Conservation (phyloP, 2,888 invertebrate species). For the Pherbina coryleti region DNA sequence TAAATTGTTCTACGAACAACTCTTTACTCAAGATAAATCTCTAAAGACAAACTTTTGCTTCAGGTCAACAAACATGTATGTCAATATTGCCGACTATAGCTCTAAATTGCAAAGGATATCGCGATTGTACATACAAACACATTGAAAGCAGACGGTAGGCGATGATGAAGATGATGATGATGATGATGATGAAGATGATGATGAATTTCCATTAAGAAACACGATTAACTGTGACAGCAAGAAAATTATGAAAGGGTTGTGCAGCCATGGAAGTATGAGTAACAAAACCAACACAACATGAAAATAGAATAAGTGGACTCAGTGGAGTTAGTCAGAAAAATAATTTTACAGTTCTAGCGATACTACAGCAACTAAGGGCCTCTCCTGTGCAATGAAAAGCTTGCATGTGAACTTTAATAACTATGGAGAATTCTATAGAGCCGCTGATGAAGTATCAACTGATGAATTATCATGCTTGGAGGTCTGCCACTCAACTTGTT, state of each 20-base stretch:
- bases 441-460: too few relatives aligned
- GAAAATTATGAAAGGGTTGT: slow-evolving; percentile 23
- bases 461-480: too few relatives aligned
- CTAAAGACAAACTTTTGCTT: too few relatives aligned
- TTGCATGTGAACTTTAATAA: neutral
- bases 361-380: too few relatives aligned
- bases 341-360: too few relatives aligned
- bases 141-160: neutral
- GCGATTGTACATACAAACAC: neutral
- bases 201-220: slow-evolving; percentile 10
- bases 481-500: too few relatives aligned
- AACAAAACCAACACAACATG: neutral
- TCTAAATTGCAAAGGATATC: neutral
- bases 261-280: neutral
- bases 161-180: neutral
- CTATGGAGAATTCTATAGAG: neutral
- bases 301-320: neutral
- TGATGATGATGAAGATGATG: neutral
- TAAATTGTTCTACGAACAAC: too few relatives aligned
- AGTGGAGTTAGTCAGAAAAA: neutral
- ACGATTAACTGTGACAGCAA: slow-evolving; percentile 10
- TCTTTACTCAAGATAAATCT: too few relatives aligned
- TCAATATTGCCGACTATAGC: neutral
- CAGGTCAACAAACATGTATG: too few relatives aligned
- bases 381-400: too few relatives aligned